Conservation (phyloP, 2,888 invertebrate species). For the Drosophila histrio region DNA sequence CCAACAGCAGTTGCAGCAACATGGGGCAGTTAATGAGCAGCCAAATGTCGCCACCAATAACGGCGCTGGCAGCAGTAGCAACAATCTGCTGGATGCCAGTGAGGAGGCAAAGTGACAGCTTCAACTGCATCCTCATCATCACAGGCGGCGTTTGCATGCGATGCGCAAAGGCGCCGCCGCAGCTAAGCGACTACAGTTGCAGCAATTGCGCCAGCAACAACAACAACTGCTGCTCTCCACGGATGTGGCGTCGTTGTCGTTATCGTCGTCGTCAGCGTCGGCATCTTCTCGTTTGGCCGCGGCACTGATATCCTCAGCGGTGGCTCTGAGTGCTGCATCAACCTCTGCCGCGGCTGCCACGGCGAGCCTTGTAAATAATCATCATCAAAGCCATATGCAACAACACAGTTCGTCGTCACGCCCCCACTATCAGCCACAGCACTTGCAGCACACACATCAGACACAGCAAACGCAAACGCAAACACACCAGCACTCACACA, state of each 20-base stretch:
- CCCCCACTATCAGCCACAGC: slow-evolving; percentile 38
- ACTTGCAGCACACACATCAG: slow-evolving; percentile 55
- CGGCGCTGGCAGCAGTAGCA: slow-evolving; percentile 64
- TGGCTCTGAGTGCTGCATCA: slow-evolving; percentile 66
- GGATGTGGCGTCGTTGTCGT: slow-evolving; percentile 54
- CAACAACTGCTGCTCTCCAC: slow-evolving; percentile 57
- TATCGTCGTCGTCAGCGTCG: slow-evolving; percentile 48
- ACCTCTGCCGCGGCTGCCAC: slow-evolving; percentile 54
- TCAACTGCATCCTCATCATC: slow-evolving; percentile 78
- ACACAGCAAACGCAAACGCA: slow-evolving; percentile 47
- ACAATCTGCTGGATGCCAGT: slow-evolving; percentile 69
- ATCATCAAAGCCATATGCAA: slow-evolving; percentile 76
- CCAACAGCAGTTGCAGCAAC: slow-evolving; percentile 73
- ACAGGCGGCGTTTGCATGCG: slow-evolving; percentile 80
- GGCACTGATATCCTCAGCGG: slow-evolving; percentile 70
- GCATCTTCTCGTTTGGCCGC: slow-evolving; percentile 74
- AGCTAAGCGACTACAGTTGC: slow-evolving; percentile 67
- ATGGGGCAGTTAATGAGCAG: slow-evolving; percentile 53
- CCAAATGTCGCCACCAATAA: slow-evolving; percentile 51
- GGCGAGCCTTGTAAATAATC: slow-evolving; percentile 80
- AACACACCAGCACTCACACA: slow-evolving; percentile 62
- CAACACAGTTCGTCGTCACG: slow-evolving; percentile 34
- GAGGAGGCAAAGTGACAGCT: slow-evolving; percentile 84
- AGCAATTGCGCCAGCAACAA: slow-evolving; percentile 65
- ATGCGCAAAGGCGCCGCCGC: slow-evolving; percentile 75